Evolutionary conservation across 2,113 vertebrate genomes (phyloP).

Genomic region (Sialia sialis): DNA sequence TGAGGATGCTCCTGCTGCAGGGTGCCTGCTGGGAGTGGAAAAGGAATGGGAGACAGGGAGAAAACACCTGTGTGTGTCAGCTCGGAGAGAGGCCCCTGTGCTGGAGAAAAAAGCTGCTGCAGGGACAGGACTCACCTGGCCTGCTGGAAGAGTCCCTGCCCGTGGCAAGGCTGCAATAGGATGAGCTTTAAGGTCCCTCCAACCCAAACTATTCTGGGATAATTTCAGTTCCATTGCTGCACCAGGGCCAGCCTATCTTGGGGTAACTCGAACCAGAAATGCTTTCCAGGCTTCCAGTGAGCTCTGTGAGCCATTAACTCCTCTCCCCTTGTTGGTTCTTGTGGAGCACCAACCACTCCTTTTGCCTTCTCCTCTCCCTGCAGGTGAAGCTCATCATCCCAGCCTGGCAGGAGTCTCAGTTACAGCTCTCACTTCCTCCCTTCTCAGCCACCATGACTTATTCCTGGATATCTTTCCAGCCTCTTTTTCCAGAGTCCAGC

Average conservation of each 20-base stretch:
- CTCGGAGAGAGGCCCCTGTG: not conserved
- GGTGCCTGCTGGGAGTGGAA: not conserved
- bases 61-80: not conserved
- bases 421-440: not conserved
- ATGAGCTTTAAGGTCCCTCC: not conserved
- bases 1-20: conserved; percentile 53
- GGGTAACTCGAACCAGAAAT: not conserved
- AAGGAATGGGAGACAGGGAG: not conserved
- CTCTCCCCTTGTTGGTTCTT: not conserved
- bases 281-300: not conserved
- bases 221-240: not conserved
- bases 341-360: not conserved
- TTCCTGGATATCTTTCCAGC: not conserved
- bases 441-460: not conserved
- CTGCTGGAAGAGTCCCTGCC: not conserved
- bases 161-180: not conserved
- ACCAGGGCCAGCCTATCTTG: not conserved
- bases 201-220: not conserved
- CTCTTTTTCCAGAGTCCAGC: not conserved
- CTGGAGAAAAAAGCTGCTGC: not conserved
- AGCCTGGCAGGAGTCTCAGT: not conserved
- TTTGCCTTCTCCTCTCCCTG: not conserved
- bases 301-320: accelerated
- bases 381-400: not conserved
- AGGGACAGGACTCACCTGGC: not conserved